Evolutionary conservation across 2,113 vertebrate genomes (phyloP), one percentile per base, ranked within the genome.

Genomic region (Aptenodytes patagonicus): DNA sequence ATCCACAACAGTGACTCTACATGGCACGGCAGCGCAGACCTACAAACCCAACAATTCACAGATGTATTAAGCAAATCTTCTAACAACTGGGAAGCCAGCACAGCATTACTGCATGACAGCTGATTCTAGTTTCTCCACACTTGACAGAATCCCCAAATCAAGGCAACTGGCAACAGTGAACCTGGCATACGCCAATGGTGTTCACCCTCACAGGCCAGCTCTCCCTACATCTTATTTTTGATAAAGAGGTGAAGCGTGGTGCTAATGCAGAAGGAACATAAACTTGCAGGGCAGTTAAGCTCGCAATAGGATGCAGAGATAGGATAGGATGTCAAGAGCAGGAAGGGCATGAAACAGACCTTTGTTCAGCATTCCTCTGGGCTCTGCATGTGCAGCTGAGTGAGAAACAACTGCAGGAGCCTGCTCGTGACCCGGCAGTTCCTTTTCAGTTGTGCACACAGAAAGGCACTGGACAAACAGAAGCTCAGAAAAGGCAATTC

Each of bases 141-240:
- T 14, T 32, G 17, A 42, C 47, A 26, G 46, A 52, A 61, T 36
- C n/a, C 51, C 6, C 57, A 81, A 10, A 29, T 21, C 46, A 42
- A 68, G 22, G 26, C n/a, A 66, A 66, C 3, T 29, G 25, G 28
- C 42, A 70, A 7, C 32, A 54, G 15, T 1, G 8, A 83, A 66
- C 20, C 25, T 51, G 38, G 18, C 5, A 16, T 17, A 72, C 0
- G 0, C 18, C 69, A 72, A 1, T 0, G 0, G 22, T 4, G 4
- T 2, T 72, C 61, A 55, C 7, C 7, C 55, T 58, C 60, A 13
- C 18, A 47, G 29, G 24, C 20, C 80, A 82, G 69, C 44, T 72
- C 58, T 36, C 80, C 46, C 86, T 16, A 34, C 0, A 0, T 1
- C 14, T 29, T 38, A 7, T 9, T 70, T 34, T 51, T 72, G 28